Percentiles rank a stretch among this genome's conserved stretches.
Conservation (phyloP, 2,113 vertebrate genomes). For the Pelecanus crispus region DNA sequence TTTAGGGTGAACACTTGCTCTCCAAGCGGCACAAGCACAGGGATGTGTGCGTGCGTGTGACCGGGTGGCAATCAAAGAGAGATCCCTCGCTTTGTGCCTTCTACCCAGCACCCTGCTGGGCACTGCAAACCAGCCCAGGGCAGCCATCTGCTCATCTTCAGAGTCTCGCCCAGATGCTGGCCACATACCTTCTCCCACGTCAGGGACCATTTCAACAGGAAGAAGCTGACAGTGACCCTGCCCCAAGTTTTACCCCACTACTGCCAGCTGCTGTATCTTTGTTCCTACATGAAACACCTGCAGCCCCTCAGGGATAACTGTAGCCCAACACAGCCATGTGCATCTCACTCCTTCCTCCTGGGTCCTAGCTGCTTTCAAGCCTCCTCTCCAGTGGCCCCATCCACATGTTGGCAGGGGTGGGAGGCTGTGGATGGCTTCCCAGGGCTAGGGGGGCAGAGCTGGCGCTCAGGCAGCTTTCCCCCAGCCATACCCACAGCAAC, state of each 20-base stretch:
- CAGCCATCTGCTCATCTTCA: neutral
- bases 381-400: neutral
- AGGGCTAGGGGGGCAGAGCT: neutral
- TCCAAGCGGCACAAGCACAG: neutral
- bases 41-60: fast-evolving
- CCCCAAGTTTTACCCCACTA: neutral
- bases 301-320: neutral
- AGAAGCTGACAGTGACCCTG: neutral
- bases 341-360: neutral
- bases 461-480: neutral
- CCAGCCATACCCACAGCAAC: neutral
- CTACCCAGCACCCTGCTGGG: fast-evolving
- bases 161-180: neutral
- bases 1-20: neutral
- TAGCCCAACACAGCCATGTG: neutral
- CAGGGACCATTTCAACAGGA: neutral
- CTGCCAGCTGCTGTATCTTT: neutral
- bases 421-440: neutral
- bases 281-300: neutral
- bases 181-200: neutral
- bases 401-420: neutral
- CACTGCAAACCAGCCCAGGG: neutral
- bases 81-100: neutral
- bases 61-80: neutral
- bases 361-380: neutral